A percentile compares a stretch with the other conserved stretches of the same genome.
phyloP scores from a whole-genome alignment of 2,797 vertebrate genomes.

The Cryptoblepharus egeriae region DNA sequence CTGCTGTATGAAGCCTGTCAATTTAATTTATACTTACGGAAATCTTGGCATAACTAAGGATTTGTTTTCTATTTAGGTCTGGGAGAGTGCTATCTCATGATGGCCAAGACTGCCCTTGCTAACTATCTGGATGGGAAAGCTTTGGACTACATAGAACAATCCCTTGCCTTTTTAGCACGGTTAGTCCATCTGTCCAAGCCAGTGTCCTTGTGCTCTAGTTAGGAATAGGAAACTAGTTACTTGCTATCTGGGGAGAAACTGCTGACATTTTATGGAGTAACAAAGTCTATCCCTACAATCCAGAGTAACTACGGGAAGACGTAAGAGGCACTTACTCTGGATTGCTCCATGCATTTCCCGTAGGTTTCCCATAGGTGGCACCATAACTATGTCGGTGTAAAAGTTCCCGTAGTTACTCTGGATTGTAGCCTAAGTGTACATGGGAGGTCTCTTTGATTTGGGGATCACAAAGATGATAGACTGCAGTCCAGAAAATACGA shows the following conservation, averaged over 20 bases:
- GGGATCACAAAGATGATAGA: background rate
- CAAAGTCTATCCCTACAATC: no score
- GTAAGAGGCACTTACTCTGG: no score
- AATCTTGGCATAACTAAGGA: background rate
- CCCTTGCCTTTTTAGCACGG: conserved; percentile 90
- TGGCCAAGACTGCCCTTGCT: conserved; percentile 86
- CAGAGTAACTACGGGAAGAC: no score
- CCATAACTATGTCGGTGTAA: no score
- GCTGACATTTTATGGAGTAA: no score
- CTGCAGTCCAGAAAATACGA: background rate
- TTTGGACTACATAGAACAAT: conserved; percentile 86
- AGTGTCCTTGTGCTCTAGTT: background rate
- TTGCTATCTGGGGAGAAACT: background rate
- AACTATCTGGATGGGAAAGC: conserved; percentile 92
- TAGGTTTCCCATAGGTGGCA: no score
- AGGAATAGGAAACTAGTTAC: background rate
- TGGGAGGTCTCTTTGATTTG: background rate
- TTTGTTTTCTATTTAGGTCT: conserved; percentile 80
- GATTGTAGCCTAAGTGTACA: background rate
- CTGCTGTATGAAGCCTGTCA: background rate
- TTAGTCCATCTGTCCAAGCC: conserved; percentile 65
- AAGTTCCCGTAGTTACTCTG: no score
- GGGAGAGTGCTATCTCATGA: conserved; percentile 90
- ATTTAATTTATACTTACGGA: background rate
- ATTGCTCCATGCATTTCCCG: no score